phyloP scores from a whole-genome alignment of 2,113 vertebrate species.

The Rhodinocichla rosea region DNA sequence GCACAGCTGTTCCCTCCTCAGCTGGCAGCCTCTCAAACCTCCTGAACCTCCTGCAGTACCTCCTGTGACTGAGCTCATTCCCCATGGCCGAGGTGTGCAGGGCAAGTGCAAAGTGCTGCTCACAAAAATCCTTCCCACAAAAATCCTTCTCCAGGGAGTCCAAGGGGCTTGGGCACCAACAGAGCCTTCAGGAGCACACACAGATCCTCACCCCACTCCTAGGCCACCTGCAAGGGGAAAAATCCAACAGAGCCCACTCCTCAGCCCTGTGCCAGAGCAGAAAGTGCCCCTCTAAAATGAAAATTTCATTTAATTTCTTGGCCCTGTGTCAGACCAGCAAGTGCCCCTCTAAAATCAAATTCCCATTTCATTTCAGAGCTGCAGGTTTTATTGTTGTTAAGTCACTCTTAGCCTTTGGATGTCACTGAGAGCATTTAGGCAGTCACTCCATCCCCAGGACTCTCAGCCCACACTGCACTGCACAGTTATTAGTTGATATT shows the following conservation, averaged over 20 bases:
- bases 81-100: not conserved
- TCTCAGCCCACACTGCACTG: not conserved
- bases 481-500: not conserved
- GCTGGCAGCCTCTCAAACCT: not conserved
- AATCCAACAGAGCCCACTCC: not conserved
- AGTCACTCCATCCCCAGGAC: not conserved
- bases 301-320: too few species aligned
- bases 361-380: not conserved
- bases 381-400: not conserved
- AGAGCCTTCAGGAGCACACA: not conserved
- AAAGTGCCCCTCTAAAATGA: not conserved
- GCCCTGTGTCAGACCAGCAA: not conserved
- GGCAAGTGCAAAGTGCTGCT: not conserved
- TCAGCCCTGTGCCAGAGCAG: not conserved
- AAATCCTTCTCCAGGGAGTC: not conserved
- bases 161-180: accelerated
- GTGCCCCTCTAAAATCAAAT: too few species aligned
- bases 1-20: accelerated
- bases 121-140: not conserved
- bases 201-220: not conserved
- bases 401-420: not conserved
- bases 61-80: not conserved
- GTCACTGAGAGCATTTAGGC: not conserved
- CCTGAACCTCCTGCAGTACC: not conserved
- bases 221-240: not conserved